phyloP scores from a whole-genome alignment of 53 echinoderm and acorn worm species.

The Luidia sarsii region DNA sequence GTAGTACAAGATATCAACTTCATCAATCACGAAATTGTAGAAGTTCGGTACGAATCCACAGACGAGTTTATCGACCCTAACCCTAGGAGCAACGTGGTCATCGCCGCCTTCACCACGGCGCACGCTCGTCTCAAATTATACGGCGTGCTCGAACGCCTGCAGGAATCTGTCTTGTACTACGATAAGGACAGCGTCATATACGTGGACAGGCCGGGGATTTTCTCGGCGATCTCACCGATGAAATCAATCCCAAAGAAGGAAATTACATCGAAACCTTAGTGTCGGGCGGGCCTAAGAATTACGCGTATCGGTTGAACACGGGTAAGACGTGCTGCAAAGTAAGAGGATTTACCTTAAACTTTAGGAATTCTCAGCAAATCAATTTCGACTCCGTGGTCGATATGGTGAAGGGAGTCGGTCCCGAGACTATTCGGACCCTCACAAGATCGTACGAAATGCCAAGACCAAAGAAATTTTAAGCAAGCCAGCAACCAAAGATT shows the following conservation, averaged over 20 bases:
- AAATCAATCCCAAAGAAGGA: conserved; percentile 53
- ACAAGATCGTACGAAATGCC: conserved; percentile 43
- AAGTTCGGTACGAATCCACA: conserved; percentile 19
- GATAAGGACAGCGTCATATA: conserved; percentile 70
- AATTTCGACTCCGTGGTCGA: conserved; percentile 56
- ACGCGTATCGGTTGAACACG: conserved; percentile 55
- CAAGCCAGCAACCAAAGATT: conserved; percentile 50
- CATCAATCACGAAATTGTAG: conserved; percentile 39
- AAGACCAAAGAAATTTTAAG: conserved; percentile 37
- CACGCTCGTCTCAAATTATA: conserved; percentile 39
- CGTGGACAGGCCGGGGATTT: conserved; percentile 45
- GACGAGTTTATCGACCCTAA: conserved; percentile 27
- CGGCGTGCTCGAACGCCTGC: conserved; percentile 22
- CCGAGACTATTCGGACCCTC: not conserved
- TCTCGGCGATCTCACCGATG: conserved; percentile 68
- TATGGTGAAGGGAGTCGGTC: conserved; percentile 56
- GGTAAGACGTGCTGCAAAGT: conserved; percentile 73
- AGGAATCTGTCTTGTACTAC: conserved; percentile 31
- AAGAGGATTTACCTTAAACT: conserved; percentile 62
- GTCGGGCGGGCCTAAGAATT: conserved; percentile 68
- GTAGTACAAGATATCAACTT: conserved; percentile 36
- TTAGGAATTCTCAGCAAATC: conserved; percentile 42
- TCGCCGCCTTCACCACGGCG: conserved; percentile 36
- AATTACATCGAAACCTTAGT: conserved; percentile 70
- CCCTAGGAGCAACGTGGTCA: conserved; percentile 33